phyloP scores from a whole-genome alignment of 2,797 vertebrate genomes.

The Phoeniculus purpureus region DNA sequence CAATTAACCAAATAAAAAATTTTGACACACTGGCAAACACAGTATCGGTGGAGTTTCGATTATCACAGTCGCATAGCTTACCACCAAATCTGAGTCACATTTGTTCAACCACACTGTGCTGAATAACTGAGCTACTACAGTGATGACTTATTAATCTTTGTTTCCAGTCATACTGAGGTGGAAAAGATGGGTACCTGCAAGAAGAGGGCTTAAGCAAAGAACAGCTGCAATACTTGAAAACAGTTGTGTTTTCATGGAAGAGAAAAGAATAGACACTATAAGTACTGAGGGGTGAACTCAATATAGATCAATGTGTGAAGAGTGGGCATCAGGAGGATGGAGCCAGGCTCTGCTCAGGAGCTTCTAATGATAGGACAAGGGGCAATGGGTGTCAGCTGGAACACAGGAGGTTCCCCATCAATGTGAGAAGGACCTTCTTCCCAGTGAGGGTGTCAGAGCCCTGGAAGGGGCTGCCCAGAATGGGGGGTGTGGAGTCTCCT shows the following conservation, averaged over 20 bases:
- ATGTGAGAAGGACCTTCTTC: too few relatives aligned
- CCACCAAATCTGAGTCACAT: neutral
- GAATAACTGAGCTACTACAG: neutral
- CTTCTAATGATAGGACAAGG: too few relatives aligned
- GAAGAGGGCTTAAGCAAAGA: neutral
- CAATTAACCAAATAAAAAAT: conserved; percentile 33
- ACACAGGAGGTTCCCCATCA: too few relatives aligned
- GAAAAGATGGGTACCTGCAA: neutral
- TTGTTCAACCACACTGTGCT: neutral
- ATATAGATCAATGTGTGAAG: too few relatives aligned
- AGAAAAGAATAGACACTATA: neutral
- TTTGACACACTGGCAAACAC: neutral
- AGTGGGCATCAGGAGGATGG: too few relatives aligned
- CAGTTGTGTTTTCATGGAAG: neutral
- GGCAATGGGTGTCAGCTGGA: too few relatives aligned
- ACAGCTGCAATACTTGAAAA: neutral
- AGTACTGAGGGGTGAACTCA: too few relatives aligned
- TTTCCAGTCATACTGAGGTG: neutral
- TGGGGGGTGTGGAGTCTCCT: too few relatives aligned
- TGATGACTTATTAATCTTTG: neutral
- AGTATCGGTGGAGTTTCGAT: neutral
- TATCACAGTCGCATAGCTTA: neutral
- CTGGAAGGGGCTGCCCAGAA: too few relatives aligned
- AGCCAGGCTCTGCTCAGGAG: too few relatives aligned
- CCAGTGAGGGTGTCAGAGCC: too few relatives aligned